Evolutionary conservation across 2,888 invertebrate species (phyloP).

Genomic region (Gari tellinella): DNA sequence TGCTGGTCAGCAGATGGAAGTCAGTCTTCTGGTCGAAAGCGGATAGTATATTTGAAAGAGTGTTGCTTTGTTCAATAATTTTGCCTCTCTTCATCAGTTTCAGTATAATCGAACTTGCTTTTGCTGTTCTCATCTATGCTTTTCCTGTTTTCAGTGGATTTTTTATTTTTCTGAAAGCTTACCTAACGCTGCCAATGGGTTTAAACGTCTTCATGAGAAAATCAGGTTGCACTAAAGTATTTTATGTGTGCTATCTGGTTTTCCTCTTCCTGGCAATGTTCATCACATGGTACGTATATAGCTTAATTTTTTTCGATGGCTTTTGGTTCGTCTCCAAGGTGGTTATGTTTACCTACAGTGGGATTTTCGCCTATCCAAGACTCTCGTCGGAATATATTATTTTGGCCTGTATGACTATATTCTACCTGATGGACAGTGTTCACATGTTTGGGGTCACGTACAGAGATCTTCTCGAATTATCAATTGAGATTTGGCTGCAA

Average conservation of each 20-base stretch:
- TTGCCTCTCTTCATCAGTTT: conserved; percentile 21
- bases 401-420: conserved; percentile 40
- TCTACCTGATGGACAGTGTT: conserved; percentile 40
- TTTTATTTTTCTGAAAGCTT: conserved; percentile 33
- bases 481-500: conserved; percentile 23
- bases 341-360: conserved; percentile 45
- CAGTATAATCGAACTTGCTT: conserved; percentile 21
- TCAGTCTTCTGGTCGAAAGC: neutral
- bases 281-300: conserved; percentile 46
- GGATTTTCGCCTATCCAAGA: conserved; percentile 42
- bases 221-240: neutral
- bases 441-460: conserved; percentile 28
- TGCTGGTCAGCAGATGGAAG: conserved; percentile 19
- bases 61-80: neutral
- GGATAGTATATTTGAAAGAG: neutral
- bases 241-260: neutral
- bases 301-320: conserved; percentile 42
- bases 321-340: conserved; percentile 50
- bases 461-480: conserved; percentile 24
- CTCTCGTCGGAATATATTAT: conserved; percentile 47
- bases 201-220: neutral
- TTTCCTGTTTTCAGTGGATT: conserved; percentile 40
- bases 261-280: conserved; percentile 12
- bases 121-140: conserved; percentile 23
- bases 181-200: neutral